Base-by-base conservation (phyloP, 37 sponge, comb jelly and placozoan genomes). In the Spongilla lacustris region DNA sequence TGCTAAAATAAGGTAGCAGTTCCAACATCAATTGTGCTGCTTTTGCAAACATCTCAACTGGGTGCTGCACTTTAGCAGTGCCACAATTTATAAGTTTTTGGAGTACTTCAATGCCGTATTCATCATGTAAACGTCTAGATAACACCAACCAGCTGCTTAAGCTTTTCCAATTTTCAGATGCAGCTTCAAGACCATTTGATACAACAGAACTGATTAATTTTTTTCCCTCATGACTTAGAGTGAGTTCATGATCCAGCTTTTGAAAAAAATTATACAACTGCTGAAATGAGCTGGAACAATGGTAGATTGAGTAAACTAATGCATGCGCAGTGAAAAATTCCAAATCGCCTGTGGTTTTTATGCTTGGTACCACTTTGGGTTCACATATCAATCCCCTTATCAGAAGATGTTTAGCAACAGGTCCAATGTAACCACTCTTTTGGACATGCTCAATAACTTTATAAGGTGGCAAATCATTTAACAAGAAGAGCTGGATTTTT, bases 131-230 rank as follows among this genome's bases (percentile, higher is more conserved):
- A 17, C 58, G 58, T 58, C 58, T 58, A 14, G 58, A 58, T 58
- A 58, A 58, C 58, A 58, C 58, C 58, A 58, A 58, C 58, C 58
- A 58, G 58, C 58, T 58, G 58, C 58, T 58, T 58, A 58, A 58
- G 21, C 19, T 14, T 10, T 58, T 58, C 58, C 58, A 58, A 17
- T 17, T 58, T 17, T 58, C 58, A 19, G 58, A 58, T 58, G 11
- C 19, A 58, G 58, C 58, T 14, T 58, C 19, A 58, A 58, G 58
- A 58, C 58, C 58, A 58, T 58, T 58, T 6, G 58, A 58, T 58
- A 58, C 21, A 17, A 58, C 58, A 58, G 58, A 58, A 14, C 58
- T 58, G 14, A 58, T 17, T 17, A 58, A 13, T 58, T 58, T 58
- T 58, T 58, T 58, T 58, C 11, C 58, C 21, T 58, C 58, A 1